Evolutionary conservation across 1,140 invertebrate species (phyloP), one percentile per base, ranked within the genome.

Genomic region (Gonatopus flavifemur): DNA sequence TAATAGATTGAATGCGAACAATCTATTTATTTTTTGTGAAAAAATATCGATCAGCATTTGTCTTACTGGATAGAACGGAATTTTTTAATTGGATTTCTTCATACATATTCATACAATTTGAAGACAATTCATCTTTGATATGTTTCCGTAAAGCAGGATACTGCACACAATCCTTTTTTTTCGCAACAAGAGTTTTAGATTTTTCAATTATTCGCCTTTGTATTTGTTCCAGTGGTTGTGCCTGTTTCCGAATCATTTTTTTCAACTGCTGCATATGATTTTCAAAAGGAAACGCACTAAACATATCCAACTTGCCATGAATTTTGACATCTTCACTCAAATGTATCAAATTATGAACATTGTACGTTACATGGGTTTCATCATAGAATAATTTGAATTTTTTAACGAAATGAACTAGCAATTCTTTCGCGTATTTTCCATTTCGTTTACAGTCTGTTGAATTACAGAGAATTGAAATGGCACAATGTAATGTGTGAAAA

Each of bases 211-310:
- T 16, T 19, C 52, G 22, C 3, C 42, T 21, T 15, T 40, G 21
- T 10, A 55, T 28, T 37, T 55, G 53, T n/a, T 40, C 16, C 12
- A 55, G 19, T 3, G 42, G 42, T 33, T 46, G 22, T 20, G 31
- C 25, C 3, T 39, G 31, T 31, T 45, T 50, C 28, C 38, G 28
- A 3, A 49, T 8, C 15, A 40, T 24, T 18, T 15, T 32, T 31
- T 56, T 43, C 30, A 56, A 10, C 21, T 25, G 21, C 2, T 46
- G 25, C 36, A 56, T 36, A 30, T 46, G 18, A 39, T 47, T 56
- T 48, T 56, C 43, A 48, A 48, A 51, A 15, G n/a, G 8, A 38
- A 56, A 56, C 16, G 54, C 43, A 35, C 18, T 52, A 22, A 49
- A 25, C 6, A 12, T 44, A 31, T 39, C 42, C 10, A 55, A 42